phyloP scores from a whole-genome alignment of 1,140 invertebrate species.

The Zaprionus tsacasi region DNA sequence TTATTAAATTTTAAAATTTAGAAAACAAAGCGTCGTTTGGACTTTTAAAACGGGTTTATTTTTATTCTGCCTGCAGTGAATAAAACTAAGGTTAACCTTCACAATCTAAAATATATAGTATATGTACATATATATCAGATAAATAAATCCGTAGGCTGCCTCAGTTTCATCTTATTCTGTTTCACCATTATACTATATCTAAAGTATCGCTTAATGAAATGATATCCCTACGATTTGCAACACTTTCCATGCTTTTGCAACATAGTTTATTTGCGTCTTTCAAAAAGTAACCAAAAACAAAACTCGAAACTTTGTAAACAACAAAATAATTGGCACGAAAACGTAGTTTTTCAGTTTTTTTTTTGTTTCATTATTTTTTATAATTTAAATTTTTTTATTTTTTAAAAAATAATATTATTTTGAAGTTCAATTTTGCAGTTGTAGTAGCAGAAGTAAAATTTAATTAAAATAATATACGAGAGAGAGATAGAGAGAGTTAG shows the following conservation, averaged over 20 bases:
- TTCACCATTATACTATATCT: no score
- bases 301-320: conserved; percentile 58
- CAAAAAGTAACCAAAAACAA: conserved; percentile 31
- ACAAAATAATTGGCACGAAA: conserved; percentile 72
- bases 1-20: no score
- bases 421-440: conserved; percentile 83
- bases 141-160: background rate
- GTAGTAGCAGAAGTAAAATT: conserved; percentile 82
- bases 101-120: no score
- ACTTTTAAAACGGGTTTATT: no score
- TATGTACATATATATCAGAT: no score
- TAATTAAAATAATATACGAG: conserved; percentile 84
- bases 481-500: conserved; percentile 83
- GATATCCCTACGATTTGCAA: conserved; percentile 11
- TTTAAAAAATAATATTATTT: conserved; percentile 84
- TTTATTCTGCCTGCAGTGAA: no score
- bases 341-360: conserved; percentile 71
- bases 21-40: no score
- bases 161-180: background rate
- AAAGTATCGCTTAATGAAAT: background rate
- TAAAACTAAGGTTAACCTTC: no score
- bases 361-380: conserved; percentile 73
- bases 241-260: conserved; percentile 47
- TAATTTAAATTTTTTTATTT: conserved; percentile 83
- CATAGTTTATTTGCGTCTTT: conserved; percentile 67